phyloP scores from a whole-genome alignment of 2,888 invertebrate genomes.

The Nysson spinosus region DNA sequence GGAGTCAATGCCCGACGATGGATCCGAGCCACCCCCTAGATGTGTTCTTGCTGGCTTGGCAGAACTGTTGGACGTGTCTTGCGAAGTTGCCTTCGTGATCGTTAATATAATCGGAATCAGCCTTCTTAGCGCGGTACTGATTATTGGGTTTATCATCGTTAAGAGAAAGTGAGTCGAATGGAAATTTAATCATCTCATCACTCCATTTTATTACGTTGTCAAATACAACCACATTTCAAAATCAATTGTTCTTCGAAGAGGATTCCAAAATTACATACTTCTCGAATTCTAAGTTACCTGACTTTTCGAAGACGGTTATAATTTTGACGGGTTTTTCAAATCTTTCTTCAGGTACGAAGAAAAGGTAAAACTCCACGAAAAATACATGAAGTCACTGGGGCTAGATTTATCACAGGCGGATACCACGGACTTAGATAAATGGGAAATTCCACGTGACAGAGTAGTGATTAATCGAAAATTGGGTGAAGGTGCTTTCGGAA shows the following conservation, averaged over 20 bases:
- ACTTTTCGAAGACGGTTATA: background rate
- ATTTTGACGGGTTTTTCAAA: background rate
- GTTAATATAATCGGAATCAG: constrained; percentile 82
- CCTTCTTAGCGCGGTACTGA: constrained; percentile 79
- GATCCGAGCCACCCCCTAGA: constrained; percentile 79
- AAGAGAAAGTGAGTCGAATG: constrained; percentile 79
- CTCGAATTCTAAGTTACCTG: too few relatives aligned
- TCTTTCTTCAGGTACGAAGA: constrained; percentile 80
- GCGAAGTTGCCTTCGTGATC: constrained; percentile 85
- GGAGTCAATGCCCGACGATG: constrained; percentile 82
- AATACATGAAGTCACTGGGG: constrained; percentile 85
- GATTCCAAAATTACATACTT: too few relatives aligned
- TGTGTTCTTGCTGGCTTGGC: constrained; percentile 86
- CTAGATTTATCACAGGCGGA: constrained; percentile 80
- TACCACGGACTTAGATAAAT: constrained; percentile 84
- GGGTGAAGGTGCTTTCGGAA: constrained; percentile 95
- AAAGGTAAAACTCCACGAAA: constrained; percentile 82
- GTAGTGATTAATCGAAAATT: constrained; percentile 92
- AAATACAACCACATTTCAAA: too few relatives aligned
- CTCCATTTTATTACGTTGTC: too few relatives aligned
- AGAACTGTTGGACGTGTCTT: constrained; percentile 83
- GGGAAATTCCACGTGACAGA: constrained; percentile 91
- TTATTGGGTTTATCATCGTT: constrained; percentile 82
- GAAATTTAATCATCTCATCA: too few relatives aligned
- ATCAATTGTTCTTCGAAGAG: too few relatives aligned